Evolutionary conservation across 1,140 invertebrate species (phyloP), one percentile per base, ranked within the genome.

Genomic region (Dendroctonus valens): DNA sequence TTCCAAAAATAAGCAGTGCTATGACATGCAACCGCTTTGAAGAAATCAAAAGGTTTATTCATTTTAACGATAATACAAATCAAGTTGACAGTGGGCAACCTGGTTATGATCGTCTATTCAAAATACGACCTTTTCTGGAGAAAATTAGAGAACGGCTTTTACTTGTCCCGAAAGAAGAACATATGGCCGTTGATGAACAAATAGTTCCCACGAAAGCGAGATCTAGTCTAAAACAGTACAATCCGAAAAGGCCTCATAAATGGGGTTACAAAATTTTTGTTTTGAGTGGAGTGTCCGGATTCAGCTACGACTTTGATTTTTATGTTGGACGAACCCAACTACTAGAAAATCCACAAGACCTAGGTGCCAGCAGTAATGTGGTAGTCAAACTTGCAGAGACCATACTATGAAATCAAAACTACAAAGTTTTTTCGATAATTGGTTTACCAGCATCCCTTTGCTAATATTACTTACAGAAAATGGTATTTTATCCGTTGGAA

Each of bases 241-340:
- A 79, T 49, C 74, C n/a, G 72, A 75, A 74, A 41, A 79, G 79
- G 59, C 78, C 80, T 11, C 73, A 78, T 61, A 82, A 81, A 67
- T 77, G 77, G 74, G 79, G 78, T 9, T 78, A 78, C 7, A 82
- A 81, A 72, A 70, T 78, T 48, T 80, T 73, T 69, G 68, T 75
- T 39, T 59, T 77, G 15, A 73, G 72, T 65, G 75, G 72, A 57
- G 49, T 69, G 59, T 70, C 71, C 65, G 78, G 77, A 59, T 75
- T 76, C 62, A 70, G 75, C 62, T 76, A 79, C 71, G 74, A 76
- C 72, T 80, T 79, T 75, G n/a, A n/a, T n/a, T n/a, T n/a, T n/a
- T n/a, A n/a, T n/a, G n/a, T n/a, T n/a, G n/a, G n/a, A n/a, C n/a
- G 76, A 79, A 7, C 15, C 7, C 9, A 8, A 14, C 6, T 7